Base-by-base conservation (phyloP, 2,888 invertebrate species). In the Drosophila histrio region DNA sequence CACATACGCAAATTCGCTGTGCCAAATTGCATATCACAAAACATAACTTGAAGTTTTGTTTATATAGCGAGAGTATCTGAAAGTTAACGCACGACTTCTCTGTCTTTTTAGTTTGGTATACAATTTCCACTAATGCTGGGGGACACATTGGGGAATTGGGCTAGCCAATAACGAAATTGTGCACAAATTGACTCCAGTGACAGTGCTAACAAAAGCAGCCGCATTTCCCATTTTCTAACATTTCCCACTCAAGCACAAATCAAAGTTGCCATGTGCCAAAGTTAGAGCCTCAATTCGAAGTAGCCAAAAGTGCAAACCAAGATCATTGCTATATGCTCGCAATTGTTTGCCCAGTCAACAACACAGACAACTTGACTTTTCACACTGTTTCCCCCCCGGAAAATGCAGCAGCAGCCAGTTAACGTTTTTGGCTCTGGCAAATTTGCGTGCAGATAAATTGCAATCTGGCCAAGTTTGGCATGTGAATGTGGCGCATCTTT, bases 371-470 rank as follows among this genome's bases (percentile, higher is more conserved):
- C 84, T 88, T 86, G 87, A 79, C 86, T 79, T 82, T 77, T 82
- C 83, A 72, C 84, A 86, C 86, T 64, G 24, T 38, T 17, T 38
- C 30, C 59, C 36, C 43, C 56, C 9, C 11, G 8, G 21, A 11
- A 44, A 32, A 3, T 53, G 32, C 54, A 19, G n/a, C n/a, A n/a
- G n/a, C n/a, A n/a, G n/a, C n/a, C n/a, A n/a, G n/a, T n/a, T n/a
- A n/a, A 24, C 66, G 43, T 28, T 70, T 56, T 24, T 24, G 65
- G 24, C 34, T 36, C 66, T 62, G 85, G 62, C 75, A 65, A 74
- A 82, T 82, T 82, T 82, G 81, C 81, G 81, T 82, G 72, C 85
- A 84, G 87, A 84, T 80, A 87, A 80, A 87, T 87, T 82, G 81
- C 85, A 81, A 81, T 84, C 78, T 50, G 69, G 62, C 61, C 81